Evolutionary conservation across 1,140 invertebrate species (phyloP), one percentile per base, ranked within the genome.

Genomic region (Pseudomyrmex cubaensis): DNA sequence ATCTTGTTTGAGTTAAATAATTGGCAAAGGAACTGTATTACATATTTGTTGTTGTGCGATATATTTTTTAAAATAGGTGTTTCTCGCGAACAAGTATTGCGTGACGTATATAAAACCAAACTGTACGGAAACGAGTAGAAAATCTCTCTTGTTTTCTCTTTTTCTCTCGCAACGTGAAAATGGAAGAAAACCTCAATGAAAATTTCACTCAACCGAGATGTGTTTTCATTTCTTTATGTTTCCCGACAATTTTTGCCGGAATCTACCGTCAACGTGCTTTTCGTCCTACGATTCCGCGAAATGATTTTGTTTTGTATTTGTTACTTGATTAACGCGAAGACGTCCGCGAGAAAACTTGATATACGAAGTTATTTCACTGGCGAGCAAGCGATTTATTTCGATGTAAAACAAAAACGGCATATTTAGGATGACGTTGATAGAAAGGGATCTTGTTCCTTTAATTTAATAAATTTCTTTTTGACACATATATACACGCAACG

Each of bases 211-310:
- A 72, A 15, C 12, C 22, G 12, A 35, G 15, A 80, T 17, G n/a
- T 70, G 20, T 59, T 80, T 12, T 35, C 35, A 7, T 54, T 20
- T 46, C 46, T 80, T 70, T 78, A 69, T 17, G 25, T 56, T 69
- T 13, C 35, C 54, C 25, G 15, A 17, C 15, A 12, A n/a, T 80
- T 80, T 80, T 70, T 80, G 22, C 54, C 22, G 10, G 44, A 59
- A 59, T 35, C 35, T 25, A 0, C 66, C 46, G 20, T 72, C n/a
- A 54, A 67, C 22, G 10, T 48, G 54, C 46, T 59, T 80, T 67
- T 57, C 61, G 76, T 80, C 57, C 56, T 69, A 25, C 25, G 50
- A 74, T 82, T 25, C 13, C 63, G 48, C 17, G 48, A 73, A 12
- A 46, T 62, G 15, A 35, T 35, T 35, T n/a, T 78, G 66, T 70